A percentile compares a stretch with the other conserved stretches of the same genome.
phyloP scores from a whole-genome alignment of 2,113 vertebrate genomes.

The Siphamia tubifer region DNA sequence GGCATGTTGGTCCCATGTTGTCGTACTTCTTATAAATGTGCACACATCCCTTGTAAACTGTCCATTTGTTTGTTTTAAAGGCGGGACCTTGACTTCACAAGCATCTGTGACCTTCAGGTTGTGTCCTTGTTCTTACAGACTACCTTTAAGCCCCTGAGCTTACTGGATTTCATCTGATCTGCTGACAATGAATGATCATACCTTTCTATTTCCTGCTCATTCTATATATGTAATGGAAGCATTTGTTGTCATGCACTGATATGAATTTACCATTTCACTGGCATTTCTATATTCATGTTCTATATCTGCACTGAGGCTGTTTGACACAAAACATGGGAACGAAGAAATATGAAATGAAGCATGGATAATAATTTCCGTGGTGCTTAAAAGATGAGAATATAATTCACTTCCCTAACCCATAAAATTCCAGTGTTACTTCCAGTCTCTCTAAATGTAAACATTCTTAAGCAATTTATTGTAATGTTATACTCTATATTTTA shows the following conservation, averaged over 20 bases:
- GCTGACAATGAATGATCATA: background rate
- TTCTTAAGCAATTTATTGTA: too few relatives aligned
- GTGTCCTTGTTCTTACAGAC: background rate
- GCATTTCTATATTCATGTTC: too few relatives aligned
- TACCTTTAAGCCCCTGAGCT: background rate
- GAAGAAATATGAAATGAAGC: conserved; percentile 23
- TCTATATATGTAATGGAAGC: too few relatives aligned
- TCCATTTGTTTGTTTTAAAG: background rate
- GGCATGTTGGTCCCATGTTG: too few relatives aligned
- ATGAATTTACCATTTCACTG: too few relatives aligned
- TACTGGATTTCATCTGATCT: background rate
- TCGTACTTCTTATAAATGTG: background rate
- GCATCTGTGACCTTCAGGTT: background rate
- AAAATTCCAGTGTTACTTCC: too few relatives aligned
- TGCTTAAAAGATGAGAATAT: too few relatives aligned
- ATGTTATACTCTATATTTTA: too few relatives aligned
- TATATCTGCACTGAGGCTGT: background rate
- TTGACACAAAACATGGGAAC: background rate
- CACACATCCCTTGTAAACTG: background rate
- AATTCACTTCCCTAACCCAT: too few relatives aligned
- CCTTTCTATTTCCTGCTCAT: too few relatives aligned
- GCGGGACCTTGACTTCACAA: background rate
- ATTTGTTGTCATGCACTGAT: background rate
- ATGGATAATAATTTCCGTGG: conserved; percentile 14
- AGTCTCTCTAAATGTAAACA: too few relatives aligned